These are phyloP conservation scores for Toxotes chatareus DNA, from an alignment of 2,113 vertebrate species.

Conservation along the genomic window DNA sequence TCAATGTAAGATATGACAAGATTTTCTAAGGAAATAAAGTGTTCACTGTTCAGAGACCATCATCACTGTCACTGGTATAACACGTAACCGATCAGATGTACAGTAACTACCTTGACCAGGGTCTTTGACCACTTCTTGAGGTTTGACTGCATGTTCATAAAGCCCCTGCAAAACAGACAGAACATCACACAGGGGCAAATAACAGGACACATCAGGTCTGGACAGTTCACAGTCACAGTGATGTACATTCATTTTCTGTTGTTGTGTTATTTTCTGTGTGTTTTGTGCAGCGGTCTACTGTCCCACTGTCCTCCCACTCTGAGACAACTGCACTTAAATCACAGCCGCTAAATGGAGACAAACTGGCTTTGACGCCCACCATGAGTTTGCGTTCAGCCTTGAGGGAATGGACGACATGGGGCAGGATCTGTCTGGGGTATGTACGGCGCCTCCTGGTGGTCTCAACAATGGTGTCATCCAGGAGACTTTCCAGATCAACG, in stretches of 20 bases:
- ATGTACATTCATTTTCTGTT: neutral
- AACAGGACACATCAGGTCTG: neutral
- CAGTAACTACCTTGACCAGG: constrained; percentile 82
- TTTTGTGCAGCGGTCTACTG: too few species aligned
- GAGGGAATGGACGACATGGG: constrained; percentile 85
- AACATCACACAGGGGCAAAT: neutral
- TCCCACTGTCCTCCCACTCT: too few species aligned
- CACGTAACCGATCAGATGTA: neutral
- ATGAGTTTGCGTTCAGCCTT: constrained; percentile 89
- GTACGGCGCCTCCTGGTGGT: constrained; percentile 86
- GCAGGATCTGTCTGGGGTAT: constrained; percentile 88
- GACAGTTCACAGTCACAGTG: too few species aligned
- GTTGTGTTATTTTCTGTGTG: too few species aligned
- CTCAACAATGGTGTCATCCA: constrained; percentile 92
- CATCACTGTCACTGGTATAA: too few species aligned
- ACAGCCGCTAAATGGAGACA: neutral
- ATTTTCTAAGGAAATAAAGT: neutral
- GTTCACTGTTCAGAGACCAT: too few species aligned
- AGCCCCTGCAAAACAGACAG: constrained; percentile 82
- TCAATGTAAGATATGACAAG: too few species aligned
- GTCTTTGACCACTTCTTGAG: constrained; percentile 80
- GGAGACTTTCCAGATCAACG: constrained; percentile 86
- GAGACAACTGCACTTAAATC: too few species aligned
- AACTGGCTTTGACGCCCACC: constrained; percentile 80
- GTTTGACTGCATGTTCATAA: constrained; percentile 79